Evolutionary conservation across 2,888 invertebrate species (phyloP).

Genomic region (Augochlorella aurata): DNA sequence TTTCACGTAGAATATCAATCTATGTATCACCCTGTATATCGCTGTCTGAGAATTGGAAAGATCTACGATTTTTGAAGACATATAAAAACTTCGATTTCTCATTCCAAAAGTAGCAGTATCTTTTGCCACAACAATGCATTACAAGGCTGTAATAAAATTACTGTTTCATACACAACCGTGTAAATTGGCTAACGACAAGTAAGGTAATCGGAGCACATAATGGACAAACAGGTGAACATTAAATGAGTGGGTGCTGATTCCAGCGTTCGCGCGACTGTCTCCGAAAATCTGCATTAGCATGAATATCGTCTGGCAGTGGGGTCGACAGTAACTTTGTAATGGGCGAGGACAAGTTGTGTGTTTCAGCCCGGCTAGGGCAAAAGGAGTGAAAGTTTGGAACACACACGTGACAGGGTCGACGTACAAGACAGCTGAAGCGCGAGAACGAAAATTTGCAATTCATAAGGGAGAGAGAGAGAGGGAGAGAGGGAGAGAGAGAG

Average conservation of each 20-base stretch:
- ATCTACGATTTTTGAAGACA: too few species aligned
- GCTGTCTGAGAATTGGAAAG: too few species aligned
- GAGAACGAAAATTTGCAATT: constrained; percentile 58
- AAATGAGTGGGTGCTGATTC: background rate
- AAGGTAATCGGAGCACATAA: background rate
- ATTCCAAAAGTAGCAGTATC: too few species aligned
- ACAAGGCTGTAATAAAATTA: too few species aligned
- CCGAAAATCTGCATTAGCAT: background rate
- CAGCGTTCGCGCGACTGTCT: background rate
- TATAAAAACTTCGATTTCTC: too few species aligned
- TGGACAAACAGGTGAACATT: background rate
- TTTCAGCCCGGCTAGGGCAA: constrained; percentile 6
- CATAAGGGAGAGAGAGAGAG: constrained; percentile 46
- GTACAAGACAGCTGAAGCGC: constrained; percentile 41
- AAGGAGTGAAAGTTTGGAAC: constrained; percentile 38
- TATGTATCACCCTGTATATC: too few species aligned
- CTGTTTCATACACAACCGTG: too few species aligned
- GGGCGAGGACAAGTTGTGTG: background rate
- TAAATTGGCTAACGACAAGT: background rate
- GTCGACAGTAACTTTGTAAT: background rate
- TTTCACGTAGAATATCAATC: too few species aligned
- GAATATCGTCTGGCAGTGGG: background rate
- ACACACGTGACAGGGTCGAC: constrained; percentile 35
- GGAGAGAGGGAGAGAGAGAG: background rate
- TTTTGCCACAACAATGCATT: too few species aligned